These are phyloP conservation scores for Drosophila kohkoa DNA, from an alignment of 1,140 invertebrate species.

Conservation along the genomic window DNA sequence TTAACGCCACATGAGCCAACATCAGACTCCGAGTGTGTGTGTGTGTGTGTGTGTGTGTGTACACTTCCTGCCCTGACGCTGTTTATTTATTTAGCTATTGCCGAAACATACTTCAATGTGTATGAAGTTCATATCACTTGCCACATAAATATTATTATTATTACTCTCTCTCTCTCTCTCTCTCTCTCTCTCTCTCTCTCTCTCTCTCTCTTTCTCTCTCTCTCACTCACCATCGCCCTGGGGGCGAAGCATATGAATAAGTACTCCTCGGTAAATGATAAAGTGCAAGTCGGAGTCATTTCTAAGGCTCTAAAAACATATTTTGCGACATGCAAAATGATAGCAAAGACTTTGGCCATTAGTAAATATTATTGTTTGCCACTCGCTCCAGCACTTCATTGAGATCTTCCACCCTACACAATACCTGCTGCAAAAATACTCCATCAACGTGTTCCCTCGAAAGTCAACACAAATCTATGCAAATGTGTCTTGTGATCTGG, in stretches of 20 bases:
- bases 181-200: background rate
- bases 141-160: conserved; percentile 82
- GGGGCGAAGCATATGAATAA: conserved; percentile 29
- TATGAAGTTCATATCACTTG: conserved; percentile 73
- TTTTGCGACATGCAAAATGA: conserved; percentile 33
- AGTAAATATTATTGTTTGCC: conserved; percentile 67
- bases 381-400: conserved; percentile 24
- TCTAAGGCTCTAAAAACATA: conserved; percentile 45
- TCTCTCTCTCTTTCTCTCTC: background rate
- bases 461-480: conserved; percentile 18
- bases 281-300: conserved; percentile 59
- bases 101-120: conserved; percentile 62
- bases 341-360: conserved; percentile 61
- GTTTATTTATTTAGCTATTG: conserved; percentile 76
- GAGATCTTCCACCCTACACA: background rate
- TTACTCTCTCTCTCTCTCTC: conserved; percentile 41
- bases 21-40: background rate
- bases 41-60: conserved; percentile 14
- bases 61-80: conserved; percentile 48
- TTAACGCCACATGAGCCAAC: conserved; percentile 56
- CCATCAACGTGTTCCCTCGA: background rate
- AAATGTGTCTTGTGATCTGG: background rate
- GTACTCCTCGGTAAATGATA: conserved; percentile 52
- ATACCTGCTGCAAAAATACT: background rate
- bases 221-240: background rate